Conservation (phyloP, 2,888 invertebrate species). For the Oxycera nigricornis region DNA sequence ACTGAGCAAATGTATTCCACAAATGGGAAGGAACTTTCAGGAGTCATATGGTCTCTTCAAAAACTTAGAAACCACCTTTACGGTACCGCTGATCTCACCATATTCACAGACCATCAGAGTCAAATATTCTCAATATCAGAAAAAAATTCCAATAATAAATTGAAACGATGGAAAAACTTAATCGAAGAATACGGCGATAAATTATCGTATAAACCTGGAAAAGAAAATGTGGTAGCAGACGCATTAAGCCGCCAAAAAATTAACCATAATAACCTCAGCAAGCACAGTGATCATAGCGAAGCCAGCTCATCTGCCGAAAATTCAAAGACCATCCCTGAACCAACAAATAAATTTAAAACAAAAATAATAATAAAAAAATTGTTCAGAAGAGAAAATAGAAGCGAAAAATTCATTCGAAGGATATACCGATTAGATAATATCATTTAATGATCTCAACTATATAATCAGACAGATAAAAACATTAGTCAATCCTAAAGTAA, state of each 20-base stretch:
- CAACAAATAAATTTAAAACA: not conserved
- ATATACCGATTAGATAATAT: not conserved
- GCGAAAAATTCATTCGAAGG: not conserved
- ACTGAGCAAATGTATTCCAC: conserved; percentile 52
- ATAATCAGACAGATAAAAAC: not conserved
- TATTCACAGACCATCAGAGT: conserved; percentile 47
- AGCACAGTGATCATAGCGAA: not conserved
- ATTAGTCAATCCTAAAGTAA: not conserved
- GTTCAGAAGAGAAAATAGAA: not conserved
- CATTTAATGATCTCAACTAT: not conserved
- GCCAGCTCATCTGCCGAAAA: not conserved
- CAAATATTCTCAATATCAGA: conserved; percentile 48
- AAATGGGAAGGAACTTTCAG: conserved; percentile 57
- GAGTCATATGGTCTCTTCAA: conserved; percentile 55
- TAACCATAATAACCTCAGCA: not conserved
- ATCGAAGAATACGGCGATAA: conserved; percentile 47
- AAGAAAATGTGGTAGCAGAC: conserved; percentile 53
- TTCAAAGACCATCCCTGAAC: not conserved
- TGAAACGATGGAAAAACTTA: conserved; percentile 45
- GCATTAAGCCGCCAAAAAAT: not conserved
- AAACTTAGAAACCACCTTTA: conserved; percentile 56
- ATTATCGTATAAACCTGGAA: conserved; percentile 58
- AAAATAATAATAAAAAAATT: not conserved
- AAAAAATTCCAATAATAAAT: conserved; percentile 45
- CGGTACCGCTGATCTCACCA: conserved; percentile 50